Conservation (phyloP, 2,888 invertebrate species). For the Maniola hyperantus region DNA sequence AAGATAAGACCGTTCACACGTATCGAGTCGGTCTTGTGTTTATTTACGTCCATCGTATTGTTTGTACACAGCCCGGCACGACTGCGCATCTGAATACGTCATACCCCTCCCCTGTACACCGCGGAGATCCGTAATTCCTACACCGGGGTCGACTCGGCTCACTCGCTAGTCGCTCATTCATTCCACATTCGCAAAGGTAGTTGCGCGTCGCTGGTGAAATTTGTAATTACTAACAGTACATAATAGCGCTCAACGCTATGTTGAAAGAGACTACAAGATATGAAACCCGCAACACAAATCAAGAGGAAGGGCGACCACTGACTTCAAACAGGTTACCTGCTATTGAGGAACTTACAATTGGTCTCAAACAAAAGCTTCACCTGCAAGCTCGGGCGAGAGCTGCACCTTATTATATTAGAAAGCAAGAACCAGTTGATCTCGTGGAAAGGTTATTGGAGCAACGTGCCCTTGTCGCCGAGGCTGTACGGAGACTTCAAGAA, state of each 20-base stretch:
- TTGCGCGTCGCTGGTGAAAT: slow-evolving; percentile 62
- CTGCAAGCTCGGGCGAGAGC: slow-evolving; percentile 78
- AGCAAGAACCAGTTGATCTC: slow-evolving; percentile 80
- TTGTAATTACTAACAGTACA: slow-evolving; percentile 57
- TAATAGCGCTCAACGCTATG: slow-evolving; percentile 55
- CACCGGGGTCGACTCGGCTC: slow-evolving; percentile 70
- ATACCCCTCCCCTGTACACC: slow-evolving; percentile 62
- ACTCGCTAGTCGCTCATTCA: slow-evolving; percentile 80
- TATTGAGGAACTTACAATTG: slow-evolving; percentile 76
- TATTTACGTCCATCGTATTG: slow-evolving; percentile 83
- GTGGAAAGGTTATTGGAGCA: slow-evolving; percentile 76
- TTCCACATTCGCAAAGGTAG: slow-evolving; percentile 78
- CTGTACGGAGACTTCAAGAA: slow-evolving; percentile 78
- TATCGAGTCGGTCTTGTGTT: slow-evolving; percentile 73
- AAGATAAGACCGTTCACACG: slow-evolving; percentile 69
- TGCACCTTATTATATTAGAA: slow-evolving; percentile 79
- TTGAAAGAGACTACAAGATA: slow-evolving; percentile 76
- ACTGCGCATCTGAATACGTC: slow-evolving; percentile 80
- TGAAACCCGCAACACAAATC: slow-evolving; percentile 55
- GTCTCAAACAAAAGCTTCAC: slow-evolving; percentile 80
- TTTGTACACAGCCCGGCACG: slow-evolving; percentile 82
- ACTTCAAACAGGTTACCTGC: slow-evolving; percentile 70
- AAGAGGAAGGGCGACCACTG: slow-evolving; percentile 64
- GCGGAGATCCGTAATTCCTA: slow-evolving; percentile 70
- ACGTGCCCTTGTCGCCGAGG: slow-evolving; percentile 80